These are phyloP conservation scores for Rafetus swinhoei DNA, from an alignment of 2,113 vertebrate species.

Conservation along the genomic window DNA sequence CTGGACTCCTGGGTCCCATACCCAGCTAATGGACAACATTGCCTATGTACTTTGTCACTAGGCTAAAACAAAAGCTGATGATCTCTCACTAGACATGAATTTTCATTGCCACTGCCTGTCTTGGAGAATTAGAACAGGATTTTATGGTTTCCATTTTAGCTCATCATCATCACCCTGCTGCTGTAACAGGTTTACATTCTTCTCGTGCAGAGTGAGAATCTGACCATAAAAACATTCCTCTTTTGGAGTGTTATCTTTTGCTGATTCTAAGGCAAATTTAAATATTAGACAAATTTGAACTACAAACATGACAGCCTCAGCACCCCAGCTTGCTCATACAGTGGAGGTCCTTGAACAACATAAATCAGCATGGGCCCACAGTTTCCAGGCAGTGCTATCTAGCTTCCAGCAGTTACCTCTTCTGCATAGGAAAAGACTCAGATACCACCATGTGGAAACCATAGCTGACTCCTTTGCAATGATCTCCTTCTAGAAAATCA, in stretches of 20 bases:
- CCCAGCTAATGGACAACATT: not conserved
- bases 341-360: constrained; percentile 51
- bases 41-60: not conserved
- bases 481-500: constrained; percentile 27
- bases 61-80: not conserved
- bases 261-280: constrained; percentile 48
- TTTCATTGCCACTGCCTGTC: not conserved
- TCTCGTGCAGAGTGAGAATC: not conserved
- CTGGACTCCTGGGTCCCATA: not conserved
- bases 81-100: not conserved
- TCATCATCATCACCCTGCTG: constrained; percentile 23
- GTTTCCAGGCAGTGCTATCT: constrained; percentile 19
- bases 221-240: constrained; percentile 6
- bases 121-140: not conserved
- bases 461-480: constrained; percentile 50
- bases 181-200: not conserved
- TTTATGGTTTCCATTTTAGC: constrained; percentile 59
- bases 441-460: not conserved
- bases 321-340: not conserved
- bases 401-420: constrained; percentile 38
- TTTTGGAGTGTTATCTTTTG: not conserved
- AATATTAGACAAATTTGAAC: constrained; percentile 54
- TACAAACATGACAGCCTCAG: constrained; percentile 42
- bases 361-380: constrained; percentile 65
- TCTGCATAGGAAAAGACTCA: constrained; percentile 40